Evolutionary conservation across 2,888 invertebrate genomes (phyloP), one percentile per base, ranked within the genome.

Genomic region (Papilio demoleus): DNA sequence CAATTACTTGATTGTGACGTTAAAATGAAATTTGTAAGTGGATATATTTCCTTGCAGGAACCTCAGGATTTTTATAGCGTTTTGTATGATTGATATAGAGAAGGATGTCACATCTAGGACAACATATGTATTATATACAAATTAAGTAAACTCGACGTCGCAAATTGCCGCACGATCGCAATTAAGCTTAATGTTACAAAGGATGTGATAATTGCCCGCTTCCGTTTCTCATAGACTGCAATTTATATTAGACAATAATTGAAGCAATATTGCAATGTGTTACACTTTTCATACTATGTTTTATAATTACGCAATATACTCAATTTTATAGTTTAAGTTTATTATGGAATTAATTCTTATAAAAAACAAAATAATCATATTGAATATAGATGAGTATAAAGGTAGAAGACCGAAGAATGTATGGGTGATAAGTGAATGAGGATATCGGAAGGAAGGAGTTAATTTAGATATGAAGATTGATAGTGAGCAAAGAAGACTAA

Each of bases 161-260:
- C 61, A 17, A 69, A 65, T 69, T 69, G 61, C 65, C 42, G 31
- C 61, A 56, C 61, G 61, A 56, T 36, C n/a, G 65, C 36, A 65
- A 69, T 69, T 61, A 69, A 53, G 45, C 24, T 40, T 19, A 42
- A 36, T 61, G 42, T 69, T 68, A 53, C 31, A 69, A 64, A 74
- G 74, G 76, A 76, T 74, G 73, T 72, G 71, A 73, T 75, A 74
- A 75, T 70, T 69, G 65, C 50, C 58, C 70, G 56, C 73, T 70
- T 75, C 75, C 75, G 75, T 62, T 73, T 71, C 73, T 71, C 64
- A 60, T 69, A 70, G 65, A 47, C 68, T 70, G 62, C 62, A 71
- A 70, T 73, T 70, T 70, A 70, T 64, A 67, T 68, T 65, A 58
- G 68, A 65, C 66, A 45, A 68, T 66, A 31, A 62, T 62, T 56